Evolutionary conservation across 2,888 invertebrate genomes (phyloP), one percentile per base, ranked within the genome.

Genomic region (Loripinus fragilis): DNA sequence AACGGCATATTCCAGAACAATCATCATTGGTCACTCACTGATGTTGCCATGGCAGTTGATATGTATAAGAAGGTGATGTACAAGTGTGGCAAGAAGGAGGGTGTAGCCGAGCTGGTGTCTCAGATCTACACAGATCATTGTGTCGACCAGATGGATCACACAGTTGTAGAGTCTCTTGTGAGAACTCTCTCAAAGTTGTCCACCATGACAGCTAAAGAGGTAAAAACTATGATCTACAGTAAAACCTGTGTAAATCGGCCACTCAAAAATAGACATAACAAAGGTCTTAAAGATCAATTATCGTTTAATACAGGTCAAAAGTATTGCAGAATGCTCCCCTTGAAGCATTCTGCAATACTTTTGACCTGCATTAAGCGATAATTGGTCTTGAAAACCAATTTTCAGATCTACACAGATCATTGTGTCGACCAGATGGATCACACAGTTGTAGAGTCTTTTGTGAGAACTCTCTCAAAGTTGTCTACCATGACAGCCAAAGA

Each of bases 1-100:
- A 83, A 81, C 64, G 84, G 86, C 25, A 88, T 90, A 23, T 91
- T 90, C 84, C 81, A 81, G 50, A 76, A 80, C 28, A 81, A 83
- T 38, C 79, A 88, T 74, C 82, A 88, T 77, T 92, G 92, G 92
- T 89, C 90, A 8, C 78, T 90, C 42, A 86, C 86, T 35, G 92
- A 92, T 80, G 83, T 92, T 23, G 89, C 86, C 23, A 80, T 87
- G 73, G 87, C 89, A 23, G 84, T 89, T 2, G 91, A 91, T 41
- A 72, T 88, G 45, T 89, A 87, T 74, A 87, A 87, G 67, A 86
- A 86, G 66, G 83, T 88, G 28, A 82, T 85, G 72, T 80, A 86
- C 55, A 81, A 83, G 38, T 81, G 83, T 78, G 78, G 78, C 23
- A 67, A 71, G 12, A 45, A 65, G 12, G 82, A 84, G 8, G 78